phyloP scores from a whole-genome alignment of 2,797 vertebrate species.

The Halcyon leucocephala region DNA sequence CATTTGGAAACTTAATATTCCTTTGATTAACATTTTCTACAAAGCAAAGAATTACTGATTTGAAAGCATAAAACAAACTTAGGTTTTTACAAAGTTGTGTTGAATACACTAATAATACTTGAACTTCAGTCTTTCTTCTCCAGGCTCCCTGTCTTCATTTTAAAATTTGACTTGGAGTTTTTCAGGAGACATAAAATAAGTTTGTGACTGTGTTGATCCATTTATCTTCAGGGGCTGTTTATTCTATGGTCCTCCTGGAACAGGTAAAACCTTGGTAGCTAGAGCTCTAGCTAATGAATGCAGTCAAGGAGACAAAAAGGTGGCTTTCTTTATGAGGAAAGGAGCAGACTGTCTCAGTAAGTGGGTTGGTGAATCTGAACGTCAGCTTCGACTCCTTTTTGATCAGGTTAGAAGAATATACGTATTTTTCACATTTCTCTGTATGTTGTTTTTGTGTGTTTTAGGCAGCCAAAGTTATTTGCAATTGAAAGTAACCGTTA shows the following conservation, averaged over 20 bases:
- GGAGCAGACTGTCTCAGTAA: constrained; percentile 99
- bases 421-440: background rate
- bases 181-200: constrained; percentile 67
- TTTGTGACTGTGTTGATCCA: constrained; percentile 73
- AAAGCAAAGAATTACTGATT: background rate
- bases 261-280: constrained; percentile 97
- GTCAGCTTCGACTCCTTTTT: constrained; percentile 97
- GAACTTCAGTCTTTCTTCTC: constrained; percentile 42
- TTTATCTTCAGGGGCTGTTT: constrained; percentile 92
- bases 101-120: background rate
- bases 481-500: background rate
- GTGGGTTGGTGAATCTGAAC: constrained; percentile 98
- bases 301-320: constrained; percentile 95
- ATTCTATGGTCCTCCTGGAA: constrained; percentile 98
- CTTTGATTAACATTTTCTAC: background rate
- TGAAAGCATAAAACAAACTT: background rate
- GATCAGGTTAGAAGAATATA: constrained; percentile 90
- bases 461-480: background rate
- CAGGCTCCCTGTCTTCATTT: constrained; percentile 63
- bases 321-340: constrained; percentile 99
- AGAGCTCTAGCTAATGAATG: constrained; percentile 98
- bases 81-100: background rate
- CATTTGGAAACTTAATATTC: background rate
- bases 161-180: constrained; percentile 66
- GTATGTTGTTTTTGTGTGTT: background rate